phyloP scores from a whole-genome alignment of 1,140 invertebrate species.

The Physella acuta region DNA sequence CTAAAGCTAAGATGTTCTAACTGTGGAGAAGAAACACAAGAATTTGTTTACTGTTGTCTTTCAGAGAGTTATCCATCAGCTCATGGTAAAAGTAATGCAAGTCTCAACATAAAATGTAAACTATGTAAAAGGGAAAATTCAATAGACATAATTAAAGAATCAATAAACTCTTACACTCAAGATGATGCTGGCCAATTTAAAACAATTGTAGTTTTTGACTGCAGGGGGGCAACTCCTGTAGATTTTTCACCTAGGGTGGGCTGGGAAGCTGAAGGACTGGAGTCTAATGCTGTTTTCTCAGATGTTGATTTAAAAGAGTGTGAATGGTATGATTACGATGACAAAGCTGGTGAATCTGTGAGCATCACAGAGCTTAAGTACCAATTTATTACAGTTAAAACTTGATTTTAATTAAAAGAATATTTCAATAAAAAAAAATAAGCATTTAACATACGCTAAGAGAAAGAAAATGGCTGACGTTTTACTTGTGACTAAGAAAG shows the following conservation, averaged over 20 bases:
- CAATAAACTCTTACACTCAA: too few relatives aligned
- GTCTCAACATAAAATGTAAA: constrained; percentile 86
- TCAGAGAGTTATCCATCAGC: constrained; percentile 69
- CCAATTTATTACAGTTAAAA: constrained; percentile 66
- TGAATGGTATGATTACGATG: constrained; percentile 90
- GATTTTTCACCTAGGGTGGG: constrained; percentile 75
- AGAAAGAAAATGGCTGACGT: too few relatives aligned
- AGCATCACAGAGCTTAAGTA: constrained; percentile 78
- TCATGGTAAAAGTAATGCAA: constrained; percentile 73
- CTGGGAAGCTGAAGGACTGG: constrained; percentile 15
- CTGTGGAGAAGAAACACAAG: constrained; percentile 78
- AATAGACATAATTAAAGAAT: constrained; percentile 71
- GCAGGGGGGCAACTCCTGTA: constrained; percentile 82
- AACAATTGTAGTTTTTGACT: constrained; percentile 83
- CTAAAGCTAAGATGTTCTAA: constrained; percentile 71
- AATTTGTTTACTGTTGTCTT: constrained; percentile 77
- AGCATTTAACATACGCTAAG: too few relatives aligned
- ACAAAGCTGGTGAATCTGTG: constrained; percentile 77
- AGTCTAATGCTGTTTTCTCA: constrained; percentile 6
- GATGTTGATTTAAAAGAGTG: constrained; percentile 4
- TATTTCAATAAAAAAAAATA: too few relatives aligned
- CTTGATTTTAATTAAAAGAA: too few relatives aligned
- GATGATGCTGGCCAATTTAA: constrained; percentile 76
- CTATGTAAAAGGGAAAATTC: constrained; percentile 82
- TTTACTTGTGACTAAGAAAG: too few relatives aligned